Base-by-base conservation (phyloP, 2,797 vertebrate genomes). In the Poecilia velifera region DNA sequence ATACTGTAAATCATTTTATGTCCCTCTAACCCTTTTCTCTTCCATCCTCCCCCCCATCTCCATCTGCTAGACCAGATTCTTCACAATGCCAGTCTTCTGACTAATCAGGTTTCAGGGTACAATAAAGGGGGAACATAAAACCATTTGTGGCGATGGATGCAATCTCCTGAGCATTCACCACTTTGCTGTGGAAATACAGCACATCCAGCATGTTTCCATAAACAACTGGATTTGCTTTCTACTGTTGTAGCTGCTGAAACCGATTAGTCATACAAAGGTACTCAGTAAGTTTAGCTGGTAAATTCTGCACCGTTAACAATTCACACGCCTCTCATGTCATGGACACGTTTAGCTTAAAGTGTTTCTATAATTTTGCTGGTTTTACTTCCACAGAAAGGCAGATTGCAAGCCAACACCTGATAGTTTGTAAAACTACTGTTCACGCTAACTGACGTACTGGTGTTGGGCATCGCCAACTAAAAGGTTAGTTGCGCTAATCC, bases 101-200 rank as follows among this genome's bases (percentile, higher is more conserved):
- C 84, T 90, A 89, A 91, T 92, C 89, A 84, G 85, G 84, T 92
- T 92, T 92, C 88, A 88, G 74, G 71, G 82, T 77, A 90, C 89
- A 91, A 91, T 85, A 82, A 68, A 91, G 76, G 73, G 84, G 83
- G 78, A 91, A 87, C 83, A 90, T 81, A 86, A 94, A 91, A 89
- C 84, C 87, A 89, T 90, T 80, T 90, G 79, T 81, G 85, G 85
- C 87, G 87, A 92, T 87, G 85, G 84, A 90, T 74, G n/a, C 84
- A 91, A 87, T 82, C 66, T 85, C 90, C 85, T 0, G 2, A 76
- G 91, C 84, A 78, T 77, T 85, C 74, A n/a, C 79, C 18, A 12
- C 45, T 86, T 83, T 77, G 76, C 78, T 86, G 88, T 83, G 71
- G 70, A 74, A 85, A 71, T 72, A 71, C 66, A 79, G 76, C 72